Evolutionary conservation across 2,888 invertebrate genomes (phyloP).

Genomic region (Globia sparganii): DNA sequence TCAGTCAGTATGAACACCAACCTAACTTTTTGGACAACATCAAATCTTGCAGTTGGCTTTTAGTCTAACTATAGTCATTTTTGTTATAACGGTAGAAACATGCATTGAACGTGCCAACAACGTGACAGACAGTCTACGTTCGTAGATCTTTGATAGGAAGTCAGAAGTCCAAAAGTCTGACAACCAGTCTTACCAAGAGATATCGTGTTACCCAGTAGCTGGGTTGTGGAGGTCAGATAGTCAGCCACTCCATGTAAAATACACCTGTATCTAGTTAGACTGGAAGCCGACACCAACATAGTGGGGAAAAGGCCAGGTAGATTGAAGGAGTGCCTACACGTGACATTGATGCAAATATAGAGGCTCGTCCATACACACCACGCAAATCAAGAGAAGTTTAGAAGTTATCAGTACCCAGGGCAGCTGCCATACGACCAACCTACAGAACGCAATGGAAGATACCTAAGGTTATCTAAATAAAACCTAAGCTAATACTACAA

Average conservation of each 20-base stretch:
- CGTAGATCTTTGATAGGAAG: not conserved
- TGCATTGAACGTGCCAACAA: not conserved
- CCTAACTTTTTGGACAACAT: not conserved
- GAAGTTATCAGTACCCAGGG: slow-evolving; percentile 1
- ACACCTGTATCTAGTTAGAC: not conserved
- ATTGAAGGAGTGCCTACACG: not conserved
- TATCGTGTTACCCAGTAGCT: not conserved
- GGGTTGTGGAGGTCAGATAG: slow-evolving; percentile 1
- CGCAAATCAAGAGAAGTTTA: slow-evolving; percentile 8
- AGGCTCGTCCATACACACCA: not conserved
- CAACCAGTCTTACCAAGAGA: not conserved
- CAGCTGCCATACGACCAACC: slow-evolving; percentile 18
- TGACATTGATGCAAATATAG: not conserved
- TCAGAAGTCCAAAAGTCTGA: not conserved
- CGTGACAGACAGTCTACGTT: not conserved
- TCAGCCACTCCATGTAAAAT: too few species aligned
- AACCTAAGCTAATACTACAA: slow-evolving; percentile 20
- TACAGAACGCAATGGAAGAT: slow-evolving; percentile 33
- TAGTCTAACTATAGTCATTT: not conserved
- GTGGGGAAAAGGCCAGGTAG: not conserved
- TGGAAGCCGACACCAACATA: not conserved
- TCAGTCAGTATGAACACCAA: not conserved
- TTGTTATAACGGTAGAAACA: not conserved
- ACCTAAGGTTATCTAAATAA: slow-evolving; percentile 29
- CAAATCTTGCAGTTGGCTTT: not conserved